These are phyloP conservation scores for Tribolium madens DNA, from an alignment of 1,140 invertebrate species.

Conservation along the genomic window DNA sequence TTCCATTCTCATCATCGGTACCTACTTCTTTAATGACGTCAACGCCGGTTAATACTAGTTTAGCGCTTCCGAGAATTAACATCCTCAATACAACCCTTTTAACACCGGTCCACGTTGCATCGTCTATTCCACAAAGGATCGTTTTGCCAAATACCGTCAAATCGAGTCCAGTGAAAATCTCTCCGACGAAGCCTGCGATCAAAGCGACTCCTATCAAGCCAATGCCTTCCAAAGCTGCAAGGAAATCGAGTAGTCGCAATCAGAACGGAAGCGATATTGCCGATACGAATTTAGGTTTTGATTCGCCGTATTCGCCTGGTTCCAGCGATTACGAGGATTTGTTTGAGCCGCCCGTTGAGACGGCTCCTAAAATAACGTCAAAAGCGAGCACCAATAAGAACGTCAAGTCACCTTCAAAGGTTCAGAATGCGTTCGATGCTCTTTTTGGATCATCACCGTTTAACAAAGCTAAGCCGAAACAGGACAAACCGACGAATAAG, in stretches of 20 bases:
- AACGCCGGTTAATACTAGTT: constrained; percentile 62
- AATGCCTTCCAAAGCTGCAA: constrained; percentile 65
- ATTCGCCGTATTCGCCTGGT: constrained; percentile 87
- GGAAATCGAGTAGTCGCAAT: constrained; percentile 58
- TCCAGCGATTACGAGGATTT: constrained; percentile 87
- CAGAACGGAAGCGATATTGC: constrained; percentile 52
- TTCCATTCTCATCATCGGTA: constrained; percentile 57
- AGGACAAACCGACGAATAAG: constrained; percentile 65
- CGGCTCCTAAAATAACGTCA: constrained; percentile 62
- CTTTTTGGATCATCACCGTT: constrained; percentile 69
- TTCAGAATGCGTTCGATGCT: constrained; percentile 70
- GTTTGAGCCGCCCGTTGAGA: constrained; percentile 82
- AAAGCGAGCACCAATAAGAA: constrained; percentile 55
- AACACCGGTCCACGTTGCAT: constrained; percentile 57
- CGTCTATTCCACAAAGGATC: constrained; percentile 65
- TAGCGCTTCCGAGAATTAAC: constrained; percentile 63
- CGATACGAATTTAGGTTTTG: constrained; percentile 78
- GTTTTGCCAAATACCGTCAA: constrained; percentile 64
- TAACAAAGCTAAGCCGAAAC: constrained; percentile 61
- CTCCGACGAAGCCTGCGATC: constrained; percentile 67
- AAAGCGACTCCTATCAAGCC: constrained; percentile 71
- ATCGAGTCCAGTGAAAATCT: constrained; percentile 66
- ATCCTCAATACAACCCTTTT: constrained; percentile 62
- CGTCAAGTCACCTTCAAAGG: constrained; percentile 63
- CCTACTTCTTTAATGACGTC: constrained; percentile 62